A percentile compares a stretch with the other conserved stretches of the same genome.
phyloP scores from a whole-genome alignment of 2,888 invertebrate genomes.

The Pristionchus fissidentatus region DNA sequence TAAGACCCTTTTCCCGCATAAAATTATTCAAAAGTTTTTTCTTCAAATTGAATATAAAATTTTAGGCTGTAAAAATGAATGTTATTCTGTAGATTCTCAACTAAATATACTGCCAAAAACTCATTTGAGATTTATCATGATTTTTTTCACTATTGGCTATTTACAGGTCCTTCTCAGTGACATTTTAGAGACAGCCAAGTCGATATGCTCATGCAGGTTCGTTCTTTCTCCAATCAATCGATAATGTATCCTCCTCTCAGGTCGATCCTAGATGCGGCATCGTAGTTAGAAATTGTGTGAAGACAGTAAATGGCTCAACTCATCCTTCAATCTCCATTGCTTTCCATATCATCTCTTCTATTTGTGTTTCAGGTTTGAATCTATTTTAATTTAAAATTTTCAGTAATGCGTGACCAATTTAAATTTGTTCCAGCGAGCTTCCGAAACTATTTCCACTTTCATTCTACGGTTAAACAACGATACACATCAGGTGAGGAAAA shows the following conservation, averaged over 20 bases:
- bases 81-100: neutral
- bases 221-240: neutral
- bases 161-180: slow-evolving; percentile 85
- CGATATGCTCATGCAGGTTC: slow-evolving; percentile 73
- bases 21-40: no score
- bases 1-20: no score
- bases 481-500: slow-evolving; percentile 61
- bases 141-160: neutral
- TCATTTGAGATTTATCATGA: neutral
- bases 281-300: slow-evolving; percentile 67
- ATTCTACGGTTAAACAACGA: slow-evolving; percentile 60
- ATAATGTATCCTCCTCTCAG: slow-evolving; percentile 48
- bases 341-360: slow-evolving; percentile 34
- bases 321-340: slow-evolving; percentile 37
- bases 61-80: neutral
- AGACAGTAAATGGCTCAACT: slow-evolving; percentile 31
- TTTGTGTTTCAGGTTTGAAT: neutral
- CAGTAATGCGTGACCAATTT: slow-evolving; percentile 76
- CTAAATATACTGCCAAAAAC: neutral
- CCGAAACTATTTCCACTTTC: slow-evolving; percentile 36
- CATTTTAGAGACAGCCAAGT: slow-evolving; percentile 78
- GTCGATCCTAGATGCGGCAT: slow-evolving; percentile 67
- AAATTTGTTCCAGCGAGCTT: slow-evolving; percentile 14
- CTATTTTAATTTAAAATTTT: neutral
- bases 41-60: neutral